Evolutionary conservation across 1,140 invertebrate species (phyloP), one percentile per base, ranked within the genome.

Genomic region (Mesaphorura yosii): DNA sequence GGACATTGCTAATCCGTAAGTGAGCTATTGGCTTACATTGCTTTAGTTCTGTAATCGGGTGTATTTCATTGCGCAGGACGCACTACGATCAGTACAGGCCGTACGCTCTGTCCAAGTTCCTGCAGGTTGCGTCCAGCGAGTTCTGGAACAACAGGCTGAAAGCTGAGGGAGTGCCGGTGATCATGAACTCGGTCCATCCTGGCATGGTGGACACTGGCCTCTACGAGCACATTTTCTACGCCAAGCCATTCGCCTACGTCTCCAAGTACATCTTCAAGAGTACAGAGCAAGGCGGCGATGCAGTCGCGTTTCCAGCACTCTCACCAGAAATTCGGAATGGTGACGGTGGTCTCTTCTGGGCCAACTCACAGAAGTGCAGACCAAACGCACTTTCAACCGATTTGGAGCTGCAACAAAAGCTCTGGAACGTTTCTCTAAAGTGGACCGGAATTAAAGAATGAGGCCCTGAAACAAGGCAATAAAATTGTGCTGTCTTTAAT

Each of bases 81-180:
- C 26, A 48, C 17, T 62, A 59, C 54, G 53, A 44, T 17, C 19
- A 17, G 3, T 37, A 53, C 23, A 54, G 52, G 38, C 82, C 84
- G 0, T 94, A 94, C 67, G 79, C 80, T 25, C 83, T 87, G 67
- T 90, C 88, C 10, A 94, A 94, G 75, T 69, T 92, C 41, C 85
- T 86, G 26, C 85, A 91, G 73, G 72, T 90, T 40, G 74, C 89
- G 67, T 84, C 78, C 55, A 81, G 87, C 1, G 78, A 78, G 54
- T 76, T 77, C 63, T 67, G 91, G 14, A 77, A 86, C 58, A 69
- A 71, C 10, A 56, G 78, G 3, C 64, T 86, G n/a, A 67, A 72
- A 64, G 67, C 74, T n/a, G 69, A 77, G 51, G 70, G 76, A 3
- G 62, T 70, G 4, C 67, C 70, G 42, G 77, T 93, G 1, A 76